Evolutionary conservation across 2,888 invertebrate species (phyloP), one percentile per base, ranked within the genome.

Genomic region (Aphidius colemani): DNA sequence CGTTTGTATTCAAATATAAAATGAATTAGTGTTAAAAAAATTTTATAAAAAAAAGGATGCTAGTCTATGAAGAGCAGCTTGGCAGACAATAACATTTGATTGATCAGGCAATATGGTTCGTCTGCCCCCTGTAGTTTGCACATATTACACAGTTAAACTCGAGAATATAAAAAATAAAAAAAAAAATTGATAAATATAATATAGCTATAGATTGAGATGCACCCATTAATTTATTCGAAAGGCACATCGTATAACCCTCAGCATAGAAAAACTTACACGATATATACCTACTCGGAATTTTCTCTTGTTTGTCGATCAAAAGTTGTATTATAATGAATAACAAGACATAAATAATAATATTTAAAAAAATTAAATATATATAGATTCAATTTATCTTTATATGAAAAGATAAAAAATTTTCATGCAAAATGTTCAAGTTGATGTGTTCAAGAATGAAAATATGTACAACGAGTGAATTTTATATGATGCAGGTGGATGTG

Each of bases 41-140:
- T 30, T 2, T 30, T 3, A 3, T 2, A 30, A 40, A 11, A 53
- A 53, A 53, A 43, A 43, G 11, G 44, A 30, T 30, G 30, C 30
- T 30, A 30, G 30, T 30, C 5, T 30, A 30, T 30, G 30, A 30
- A 30, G 30, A 30, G 30, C 30, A 30, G 30, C 30, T 30, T 30
- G 30, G 30, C 30, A 30, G 30, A 30, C 59, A 46, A 57, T 48
- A 51, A 41, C 59, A 11, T 77, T 79, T 80, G 80, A 80, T 80
- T 80, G 80, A 80, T 79, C 79, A 78, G 79, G 78, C 75, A 80
- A 80, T 80, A 80, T 79, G 79, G 75, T 77, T 73, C 74, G 78
- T 73, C 76, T 75, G 71, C 80, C 80, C 78, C 80, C 80, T 77
- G 78, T 75, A 73, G 78, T 75, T 75, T 74, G 73, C 78, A 79